Conservation (phyloP, 2,888 invertebrate genomes). For the Steinernema scapterisci region DNA sequence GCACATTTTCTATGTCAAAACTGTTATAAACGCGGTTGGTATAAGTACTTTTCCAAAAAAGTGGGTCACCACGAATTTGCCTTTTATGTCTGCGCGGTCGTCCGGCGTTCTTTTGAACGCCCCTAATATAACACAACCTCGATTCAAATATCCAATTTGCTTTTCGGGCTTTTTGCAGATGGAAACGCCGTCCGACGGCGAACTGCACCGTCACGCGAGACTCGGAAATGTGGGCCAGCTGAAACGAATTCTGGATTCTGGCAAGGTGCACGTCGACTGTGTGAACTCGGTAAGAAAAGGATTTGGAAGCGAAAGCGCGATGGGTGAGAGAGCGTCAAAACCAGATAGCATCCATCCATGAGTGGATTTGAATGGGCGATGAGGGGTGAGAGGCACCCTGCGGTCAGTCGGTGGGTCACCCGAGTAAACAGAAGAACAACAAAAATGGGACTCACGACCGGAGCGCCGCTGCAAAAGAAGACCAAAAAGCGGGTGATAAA, state of each 20-base stretch:
- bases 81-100: slow-evolving; percentile 28
- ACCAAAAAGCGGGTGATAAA: slow-evolving; percentile 30
- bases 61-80: slow-evolving; percentile 27
- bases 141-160: slow-evolving; percentile 7
- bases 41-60: slow-evolving; percentile 24
- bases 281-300: slow-evolving; percentile 79
- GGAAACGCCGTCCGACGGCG: slow-evolving; percentile 88
- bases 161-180: slow-evolving; percentile 72
- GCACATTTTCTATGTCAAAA: slow-evolving; percentile 22
- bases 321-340: neutral
- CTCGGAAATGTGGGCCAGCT: slow-evolving; percentile 82
- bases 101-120: slow-evolving; percentile 14
- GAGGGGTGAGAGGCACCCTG: slow-evolving; percentile 15
- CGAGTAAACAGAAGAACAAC: slow-evolving; percentile 24
- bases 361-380: neutral
- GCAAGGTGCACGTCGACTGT: slow-evolving; percentile 91
- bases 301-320: neutral
- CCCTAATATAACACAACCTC: neutral
- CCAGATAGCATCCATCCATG: no score
- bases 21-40: slow-evolving; percentile 17
- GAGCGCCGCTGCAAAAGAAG: neutral
- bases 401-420: slow-evolving; percentile 14
- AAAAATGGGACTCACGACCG: slow-evolving; percentile 30
- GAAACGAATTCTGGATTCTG: slow-evolving; percentile 82
- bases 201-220: slow-evolving; percentile 86